phyloP scores from a whole-genome alignment of 2,888 invertebrate species.

The Ophion ellenae region DNA sequence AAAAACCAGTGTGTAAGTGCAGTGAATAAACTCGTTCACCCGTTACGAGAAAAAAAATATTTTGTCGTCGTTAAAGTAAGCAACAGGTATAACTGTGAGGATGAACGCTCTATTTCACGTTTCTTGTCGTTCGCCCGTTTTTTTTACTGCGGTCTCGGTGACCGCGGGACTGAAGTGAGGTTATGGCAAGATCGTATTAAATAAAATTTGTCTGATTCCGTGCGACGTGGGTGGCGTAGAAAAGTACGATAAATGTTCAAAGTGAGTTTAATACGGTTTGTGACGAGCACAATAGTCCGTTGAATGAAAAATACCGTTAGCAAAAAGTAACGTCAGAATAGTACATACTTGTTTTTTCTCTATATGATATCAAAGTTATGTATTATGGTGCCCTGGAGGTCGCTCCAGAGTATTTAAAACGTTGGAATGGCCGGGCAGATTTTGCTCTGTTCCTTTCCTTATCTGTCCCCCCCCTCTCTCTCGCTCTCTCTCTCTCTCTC shows the following conservation, averaged over 20 bases:
- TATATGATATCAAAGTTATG: not conserved
- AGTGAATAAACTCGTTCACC: slow-evolving; percentile 6
- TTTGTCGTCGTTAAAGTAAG: slow-evolving; percentile 1
- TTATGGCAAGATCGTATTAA: too few species aligned
- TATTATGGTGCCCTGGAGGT: too few species aligned
- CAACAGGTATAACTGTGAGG: not conserved
- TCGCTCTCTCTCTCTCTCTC: too few species aligned
- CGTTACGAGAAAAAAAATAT: slow-evolving; percentile 2
- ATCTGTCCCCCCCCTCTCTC: too few species aligned
- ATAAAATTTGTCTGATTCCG: too few species aligned
- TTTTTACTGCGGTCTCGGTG: slow-evolving; percentile 16
- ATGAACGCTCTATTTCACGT: not conserved
- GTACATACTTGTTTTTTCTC: slow-evolving; percentile 15
- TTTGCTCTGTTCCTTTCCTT: not conserved
- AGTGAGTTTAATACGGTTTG: slow-evolving; percentile 13
- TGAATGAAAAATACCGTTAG: slow-evolving; percentile 14
- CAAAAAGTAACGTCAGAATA: slow-evolving; percentile 7
- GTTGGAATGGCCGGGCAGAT: too few species aligned
- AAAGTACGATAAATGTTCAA: slow-evolving; percentile 3
- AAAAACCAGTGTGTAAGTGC: slow-evolving; percentile 3
- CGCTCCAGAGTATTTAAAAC: too few species aligned
- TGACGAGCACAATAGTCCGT: slow-evolving; percentile 21
- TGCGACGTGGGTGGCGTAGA: not conserved
- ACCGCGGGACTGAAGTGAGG: slow-evolving; percentile 17
- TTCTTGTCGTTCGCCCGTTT: slow-evolving; percentile 1